These are phyloP conservation scores for Microplitis manilae DNA, from an alignment of 2,888 invertebrate species.

Conservation along the genomic window DNA sequence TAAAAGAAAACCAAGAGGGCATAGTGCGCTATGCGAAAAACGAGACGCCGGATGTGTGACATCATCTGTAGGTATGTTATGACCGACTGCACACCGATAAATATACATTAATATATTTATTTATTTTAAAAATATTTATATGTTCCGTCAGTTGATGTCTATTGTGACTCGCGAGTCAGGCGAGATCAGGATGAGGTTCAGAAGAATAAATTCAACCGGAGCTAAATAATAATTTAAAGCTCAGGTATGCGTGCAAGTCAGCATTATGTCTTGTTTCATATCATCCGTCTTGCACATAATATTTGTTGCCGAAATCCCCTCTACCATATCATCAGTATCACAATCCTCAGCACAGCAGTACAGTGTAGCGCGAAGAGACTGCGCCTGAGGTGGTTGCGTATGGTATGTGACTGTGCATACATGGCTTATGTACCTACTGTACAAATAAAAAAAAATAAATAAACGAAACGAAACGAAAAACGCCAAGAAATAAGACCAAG, in stretches of 20 bases:
- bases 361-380: slow-evolving; percentile 20
- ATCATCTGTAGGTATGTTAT: slow-evolving; percentile 54
- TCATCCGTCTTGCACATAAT: slow-evolving; percentile 12
- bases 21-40: slow-evolving; percentile 58
- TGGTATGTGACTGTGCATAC: slow-evolving; percentile 34
- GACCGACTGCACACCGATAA: slow-evolving; percentile 27
- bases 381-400: slow-evolving; percentile 29
- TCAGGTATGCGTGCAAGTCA: slow-evolving; percentile 34
- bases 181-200: too few relatives aligned
- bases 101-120: not conserved
- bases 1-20: slow-evolving; percentile 39
- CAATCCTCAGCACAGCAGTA: slow-evolving; percentile 15
- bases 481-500: slow-evolving; percentile 12
- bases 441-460: slow-evolving; percentile 21
- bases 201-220: too few relatives aligned
- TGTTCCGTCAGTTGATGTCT: not conserved
- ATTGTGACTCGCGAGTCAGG: too few relatives aligned
- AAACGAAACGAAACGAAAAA: slow-evolving; percentile 15
- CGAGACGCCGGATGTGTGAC: slow-evolving; percentile 67
- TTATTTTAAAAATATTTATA: not conserved
- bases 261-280: slow-evolving; percentile 20
- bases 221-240: too few relatives aligned
- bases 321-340: slow-evolving; percentile 24
- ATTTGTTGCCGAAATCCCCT: not conserved
- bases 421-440: slow-evolving; percentile 26